Conservation (phyloP, 2,888 invertebrate genomes). For the Gonocerus acuteangulatus region DNA sequence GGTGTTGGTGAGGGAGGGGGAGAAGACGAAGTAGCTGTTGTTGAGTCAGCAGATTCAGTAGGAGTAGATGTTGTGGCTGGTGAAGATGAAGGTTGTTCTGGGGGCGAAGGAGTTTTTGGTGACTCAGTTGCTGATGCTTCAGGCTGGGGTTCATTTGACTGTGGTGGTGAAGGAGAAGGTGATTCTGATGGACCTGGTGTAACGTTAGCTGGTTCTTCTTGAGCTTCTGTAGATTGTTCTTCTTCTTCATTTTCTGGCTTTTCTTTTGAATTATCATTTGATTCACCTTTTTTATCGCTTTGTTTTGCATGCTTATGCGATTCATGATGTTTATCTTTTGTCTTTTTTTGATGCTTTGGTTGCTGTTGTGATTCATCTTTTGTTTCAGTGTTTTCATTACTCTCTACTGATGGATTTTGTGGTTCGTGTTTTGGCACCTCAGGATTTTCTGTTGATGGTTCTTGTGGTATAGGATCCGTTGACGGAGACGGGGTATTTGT, state of each 20-base stretch:
- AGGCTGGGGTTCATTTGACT: no score
- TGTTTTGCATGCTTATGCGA: neutral
- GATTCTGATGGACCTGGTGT: no score
- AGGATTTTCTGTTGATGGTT: neutral
- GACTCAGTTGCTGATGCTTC: no score
- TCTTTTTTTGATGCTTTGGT: neutral
- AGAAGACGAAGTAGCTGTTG: no score
- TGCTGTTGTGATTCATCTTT: neutral
- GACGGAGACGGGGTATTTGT: no score
- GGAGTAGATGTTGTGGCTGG: no score
- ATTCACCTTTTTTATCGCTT: neutral
- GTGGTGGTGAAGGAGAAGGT: no score
- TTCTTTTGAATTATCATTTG: neutral
- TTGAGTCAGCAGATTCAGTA: no score
- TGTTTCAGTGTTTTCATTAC: neutral
- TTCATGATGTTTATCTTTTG: neutral
- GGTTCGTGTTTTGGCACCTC: neutral
- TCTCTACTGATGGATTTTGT: neutral
- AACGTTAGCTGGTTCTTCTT: neutral
- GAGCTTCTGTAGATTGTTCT: neutral
- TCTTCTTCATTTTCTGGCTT: neutral
- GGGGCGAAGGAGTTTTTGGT: no score
- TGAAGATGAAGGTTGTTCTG: no score
- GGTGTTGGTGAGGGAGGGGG: no score
- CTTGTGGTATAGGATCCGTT: no score